Base-by-base conservation (phyloP, 2,888 invertebrate genomes). In the Lampropteryx suffumata region DNA sequence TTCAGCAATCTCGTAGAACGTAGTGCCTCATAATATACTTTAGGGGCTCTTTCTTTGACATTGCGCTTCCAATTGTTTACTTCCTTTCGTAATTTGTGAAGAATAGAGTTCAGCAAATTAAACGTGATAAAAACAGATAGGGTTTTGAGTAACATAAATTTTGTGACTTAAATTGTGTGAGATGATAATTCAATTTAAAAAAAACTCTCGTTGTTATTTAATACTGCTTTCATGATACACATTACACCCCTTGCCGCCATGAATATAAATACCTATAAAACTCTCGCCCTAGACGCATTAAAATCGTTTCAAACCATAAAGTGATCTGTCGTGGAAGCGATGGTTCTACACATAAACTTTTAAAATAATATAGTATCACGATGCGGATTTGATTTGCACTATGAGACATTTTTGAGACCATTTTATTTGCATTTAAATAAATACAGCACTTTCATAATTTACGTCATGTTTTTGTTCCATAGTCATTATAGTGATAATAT, bases 311-410 rank as follows among this genome's bases (percentile, higher is more conserved):
- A 17, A 54, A 50, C 54, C 71, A 76, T 84, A 83, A 86, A 85
- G 71, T 78, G 74, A 75, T 73, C 73, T 78, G 82, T 82, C 56
- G 71, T 63, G 84, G 84, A 84, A 84, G 79, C 76, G 73, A 82
- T 75, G 62, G 62, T 48, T 50, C 42, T 49, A 48, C 36, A 44
- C 40, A 4, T 14, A 5, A 14, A 17, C 33, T 33, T 33, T 33
- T n/a, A n/a, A 33, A 13, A 13, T 14, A 9, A 33, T 9, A 5
- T 17, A 1, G 33, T 13, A 32, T 17, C 4, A 17, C 17, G 17
- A 17, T 17, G 17, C 17, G 4, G 17, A 17, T 17, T 17, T 17
- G 2, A 17, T 17, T 17, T 17, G 2, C 4, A 17, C 4, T n/a
- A n/a, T 17, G 17, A 17, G 17, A 17, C 17, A 17, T 3, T 17